Evolutionary conservation across 1,140 invertebrate genomes (phyloP), one percentile per base, ranked within the genome.

Genomic region (Harlomillsia oculata): DNA sequence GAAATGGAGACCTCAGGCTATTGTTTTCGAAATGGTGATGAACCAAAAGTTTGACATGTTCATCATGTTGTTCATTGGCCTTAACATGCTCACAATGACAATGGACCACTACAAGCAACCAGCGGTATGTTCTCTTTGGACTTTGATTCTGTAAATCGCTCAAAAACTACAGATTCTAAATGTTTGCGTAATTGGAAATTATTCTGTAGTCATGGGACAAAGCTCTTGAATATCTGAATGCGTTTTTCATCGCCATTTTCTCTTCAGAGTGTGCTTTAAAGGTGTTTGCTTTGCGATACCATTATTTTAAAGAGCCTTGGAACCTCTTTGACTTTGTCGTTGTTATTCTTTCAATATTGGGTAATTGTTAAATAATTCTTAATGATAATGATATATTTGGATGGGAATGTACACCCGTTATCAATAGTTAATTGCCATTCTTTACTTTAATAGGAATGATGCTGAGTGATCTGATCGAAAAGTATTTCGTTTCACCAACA

Each of bases 41-140:
- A 90, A 95, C 76, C 95, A 96, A 75, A 97, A 97, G 76, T 98
- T 98, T 77, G 95, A 98, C 76, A 97, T 98, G 85, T 83, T 93
- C 68, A 98, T 98, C 72, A 97, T 99, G 93, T 81, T 96, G 74
- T 93, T 97, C 76, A 98, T 99, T 70, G 89, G 91, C 66, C 73
- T 97, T 56, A 99, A 99, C 77, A 98, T 97, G 94, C 78, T 97
- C 62, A 93, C 92, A 50, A 98, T 99, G 94, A 94, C 91, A 48
- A 75, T 97, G 75, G 95, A 98, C 75, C 89, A 95, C 74, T 94
- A 97, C 72, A 81, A 89, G 69, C 89, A 92, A 73, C 80, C 82
- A 37, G 77, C 83, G 40, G 64, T 62, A 56, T 52, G 30, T 46
- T 23, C 2, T 0, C 14, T 13, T 16, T 25, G 9, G 8, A 13